Conservation (phyloP, 2,797 vertebrate genomes). For the Eleutherodactylus coqui region DNA sequence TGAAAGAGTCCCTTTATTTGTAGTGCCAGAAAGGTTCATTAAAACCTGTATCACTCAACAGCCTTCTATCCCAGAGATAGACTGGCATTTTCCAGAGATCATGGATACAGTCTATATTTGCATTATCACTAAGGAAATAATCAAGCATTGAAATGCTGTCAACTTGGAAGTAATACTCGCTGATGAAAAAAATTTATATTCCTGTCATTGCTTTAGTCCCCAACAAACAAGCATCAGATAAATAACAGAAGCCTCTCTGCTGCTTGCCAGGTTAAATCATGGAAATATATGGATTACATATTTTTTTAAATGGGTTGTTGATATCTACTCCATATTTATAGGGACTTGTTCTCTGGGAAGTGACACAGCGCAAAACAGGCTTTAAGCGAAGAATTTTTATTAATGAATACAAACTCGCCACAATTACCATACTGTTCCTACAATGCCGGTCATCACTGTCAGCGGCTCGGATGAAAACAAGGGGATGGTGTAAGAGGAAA, state of each 20-base stretch:
- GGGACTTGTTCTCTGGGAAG: not conserved
- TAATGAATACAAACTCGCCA: not conserved
- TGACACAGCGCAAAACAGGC: not conserved
- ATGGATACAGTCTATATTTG: not conserved
- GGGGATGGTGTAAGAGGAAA: not conserved
- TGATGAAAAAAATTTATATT: slow-evolving; percentile 24
- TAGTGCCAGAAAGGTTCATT: not conserved
- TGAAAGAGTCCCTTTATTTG: not conserved
- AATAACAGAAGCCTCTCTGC: slow-evolving; percentile 6
- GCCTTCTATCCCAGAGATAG: not conserved
- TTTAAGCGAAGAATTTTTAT: not conserved
- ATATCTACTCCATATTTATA: slow-evolving; percentile 42
- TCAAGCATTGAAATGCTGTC: slow-evolving; percentile 13
- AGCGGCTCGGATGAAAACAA: not conserved
- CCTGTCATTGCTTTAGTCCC: slow-evolving; percentile 22
- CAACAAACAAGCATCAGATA: slow-evolving; percentile 8
- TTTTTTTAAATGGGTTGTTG: slow-evolving; percentile 25
- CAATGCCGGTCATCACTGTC: not conserved
- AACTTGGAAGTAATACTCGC: not conserved
- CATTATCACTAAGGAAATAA: slow-evolving; percentile 1
- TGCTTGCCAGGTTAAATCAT: slow-evolving; percentile 31
- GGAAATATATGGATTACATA: slow-evolving; percentile 33
- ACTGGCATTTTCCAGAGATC: not conserved
- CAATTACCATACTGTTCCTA: not conserved
- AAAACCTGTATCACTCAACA: not conserved